Evolutionary conservation across 2,797 vertebrate genomes (phyloP).

Genomic region (Fistularia tabacaria): DNA sequence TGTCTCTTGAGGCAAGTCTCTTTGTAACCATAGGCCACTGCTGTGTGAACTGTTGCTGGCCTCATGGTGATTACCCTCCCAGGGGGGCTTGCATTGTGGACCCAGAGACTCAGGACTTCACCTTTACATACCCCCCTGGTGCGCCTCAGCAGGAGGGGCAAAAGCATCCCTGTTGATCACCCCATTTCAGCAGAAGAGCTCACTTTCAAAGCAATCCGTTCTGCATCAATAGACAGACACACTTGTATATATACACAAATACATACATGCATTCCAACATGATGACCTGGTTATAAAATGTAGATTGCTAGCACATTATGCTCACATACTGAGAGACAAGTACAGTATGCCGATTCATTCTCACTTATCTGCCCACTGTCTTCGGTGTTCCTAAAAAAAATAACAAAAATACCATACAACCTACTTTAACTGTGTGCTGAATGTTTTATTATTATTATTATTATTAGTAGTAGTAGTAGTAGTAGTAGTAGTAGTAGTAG

Average conservation of each 20-base stretch:
- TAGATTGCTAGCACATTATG: slow-evolving; percentile 37
- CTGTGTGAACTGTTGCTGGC: slow-evolving; percentile 70
- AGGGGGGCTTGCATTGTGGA: slow-evolving; percentile 73
- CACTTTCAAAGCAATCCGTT: slow-evolving; percentile 9
- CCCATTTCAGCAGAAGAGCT: slow-evolving; percentile 18
- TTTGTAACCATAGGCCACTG: slow-evolving; percentile 67
- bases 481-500: too few relatives aligned
- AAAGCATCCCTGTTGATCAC: slow-evolving; percentile 62
- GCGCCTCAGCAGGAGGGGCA: slow-evolving; percentile 58
- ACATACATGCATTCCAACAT: background rate
- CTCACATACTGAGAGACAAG: slow-evolving; percentile 27
- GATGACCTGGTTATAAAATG: slow-evolving; percentile 46
- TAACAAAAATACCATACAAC: slow-evolving; percentile 17
- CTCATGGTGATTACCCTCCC: slow-evolving; percentile 78
- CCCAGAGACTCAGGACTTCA: slow-evolving; percentile 69
- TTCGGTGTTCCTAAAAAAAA: slow-evolving; percentile 31
- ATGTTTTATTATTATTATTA: slow-evolving; percentile 5
- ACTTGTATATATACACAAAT: background rate
- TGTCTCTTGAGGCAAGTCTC: slow-evolving; percentile 65
- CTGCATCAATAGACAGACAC: background rate
- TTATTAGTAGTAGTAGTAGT: too few relatives aligned
- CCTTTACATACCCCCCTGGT: slow-evolving; percentile 73
- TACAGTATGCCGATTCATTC: slow-evolving; percentile 51
- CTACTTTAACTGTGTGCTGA: slow-evolving; percentile 26
- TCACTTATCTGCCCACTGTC: slow-evolving; percentile 56